phyloP scores from a whole-genome alignment of 2,888 invertebrate genomes.

The Falcaria lacertinaria region DNA sequence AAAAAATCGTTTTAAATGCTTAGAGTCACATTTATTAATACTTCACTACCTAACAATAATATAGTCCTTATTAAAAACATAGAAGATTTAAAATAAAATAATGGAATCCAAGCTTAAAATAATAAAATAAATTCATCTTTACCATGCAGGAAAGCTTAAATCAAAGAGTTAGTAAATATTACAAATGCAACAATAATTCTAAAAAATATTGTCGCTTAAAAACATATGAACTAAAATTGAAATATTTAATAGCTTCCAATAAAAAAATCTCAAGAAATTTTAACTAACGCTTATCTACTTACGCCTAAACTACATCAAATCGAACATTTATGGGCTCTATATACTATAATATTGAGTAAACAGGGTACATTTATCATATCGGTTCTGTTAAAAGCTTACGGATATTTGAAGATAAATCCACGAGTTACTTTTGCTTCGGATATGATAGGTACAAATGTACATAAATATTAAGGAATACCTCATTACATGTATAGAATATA shows the following conservation, averaged over 20 bases:
- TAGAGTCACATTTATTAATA: conserved; percentile 79
- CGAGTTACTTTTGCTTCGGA: too few species aligned
- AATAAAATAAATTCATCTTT: conserved; percentile 6
- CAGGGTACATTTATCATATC: conserved; percentile 28
- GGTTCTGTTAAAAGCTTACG: conserved; percentile 26
- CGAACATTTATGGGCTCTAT: conserved; percentile 57
- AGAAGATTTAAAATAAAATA: conserved; percentile 4
- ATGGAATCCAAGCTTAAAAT: not conserved
- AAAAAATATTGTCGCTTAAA: not conserved
- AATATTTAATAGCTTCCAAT: conserved; percentile 38
- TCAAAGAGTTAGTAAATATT: conserved; percentile 9
- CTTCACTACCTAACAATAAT: conserved; percentile 46
- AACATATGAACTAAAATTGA: not conserved
- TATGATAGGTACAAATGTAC: conserved; percentile 17
- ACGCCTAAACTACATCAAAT: conserved; percentile 59
- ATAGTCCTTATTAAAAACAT: conserved; percentile 26
- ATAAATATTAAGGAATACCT: conserved; percentile 27
- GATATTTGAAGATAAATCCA: too few species aligned
- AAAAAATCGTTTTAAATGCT: conserved; percentile 29
- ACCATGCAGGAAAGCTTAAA: conserved; percentile 5
- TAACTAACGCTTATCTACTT: conserved; percentile 65
- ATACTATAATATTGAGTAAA: conserved; percentile 24
- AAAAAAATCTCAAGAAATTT: conserved; percentile 39
- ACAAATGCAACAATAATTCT: not conserved
- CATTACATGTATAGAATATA: conserved; percentile 43